These are phyloP conservation scores for Rattus norvegicus DNA, from an alignment of 2,113 vertebrate species.

Conservation along the genomic window GRCr8 NC_086036.1:25504001-25504500, in stretches of 20 bases:
- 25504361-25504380: not conserved
- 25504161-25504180: constrained; percentile 43
- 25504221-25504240: not conserved
- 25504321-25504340: not conserved
- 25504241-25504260: constrained; percentile 43
- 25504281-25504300: not conserved
- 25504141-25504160: not conserved
- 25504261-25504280: not conserved
- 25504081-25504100: constrained; percentile 41
- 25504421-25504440: not conserved
- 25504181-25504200: constrained; percentile 18
- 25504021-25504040: not conserved
- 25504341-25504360: not conserved
- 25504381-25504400: not conserved
- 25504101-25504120: constrained; percentile 24
- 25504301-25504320: not conserved
- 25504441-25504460: not conserved
- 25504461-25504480: not conserved
- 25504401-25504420: not conserved
- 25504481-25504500: not conserved
- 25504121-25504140: constrained; percentile 8
- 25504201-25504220: not conserved
- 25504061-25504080: not conserved
- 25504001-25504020: not conserved
- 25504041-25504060: not conserved